Conservation (phyloP, 2,888 invertebrate species). For the Pristionchus fissidentatus region DNA sequence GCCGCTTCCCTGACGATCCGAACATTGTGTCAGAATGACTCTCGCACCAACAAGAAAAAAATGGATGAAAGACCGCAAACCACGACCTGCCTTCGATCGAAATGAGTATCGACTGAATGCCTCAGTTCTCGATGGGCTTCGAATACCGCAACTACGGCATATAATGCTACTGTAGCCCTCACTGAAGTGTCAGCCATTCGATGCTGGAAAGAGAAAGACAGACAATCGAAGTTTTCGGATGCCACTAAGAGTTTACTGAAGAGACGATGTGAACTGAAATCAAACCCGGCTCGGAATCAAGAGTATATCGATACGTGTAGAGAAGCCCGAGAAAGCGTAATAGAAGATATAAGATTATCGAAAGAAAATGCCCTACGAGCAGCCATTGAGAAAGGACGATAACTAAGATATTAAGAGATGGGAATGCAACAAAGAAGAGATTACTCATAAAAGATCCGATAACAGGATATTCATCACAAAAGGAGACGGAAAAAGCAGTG, state of each 20-base stretch:
- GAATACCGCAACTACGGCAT: background rate
- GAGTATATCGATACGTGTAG: background rate
- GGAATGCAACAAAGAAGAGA: background rate
- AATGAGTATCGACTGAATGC: background rate
- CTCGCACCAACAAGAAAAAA: no score
- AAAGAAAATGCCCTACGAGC: background rate
- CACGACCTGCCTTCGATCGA: background rate
- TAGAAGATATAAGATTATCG: background rate
- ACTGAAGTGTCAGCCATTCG: background rate
- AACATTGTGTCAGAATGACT: no score
- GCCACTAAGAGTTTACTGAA: background rate
- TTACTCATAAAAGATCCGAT: background rate
- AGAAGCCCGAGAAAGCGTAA: background rate
- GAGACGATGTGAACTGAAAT: background rate
- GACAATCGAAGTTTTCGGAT: background rate
- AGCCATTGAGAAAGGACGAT: constrained; percentile 10
- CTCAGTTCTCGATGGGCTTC: background rate
- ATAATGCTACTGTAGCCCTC: background rate
- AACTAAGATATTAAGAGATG: background rate
- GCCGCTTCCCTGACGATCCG: no score
- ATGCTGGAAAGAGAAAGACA: background rate
- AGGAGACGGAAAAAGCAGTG: background rate
- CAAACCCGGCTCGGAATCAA: background rate
- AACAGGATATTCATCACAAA: background rate
- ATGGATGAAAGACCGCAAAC: no score